Evolutionary conservation across 2,888 invertebrate genomes (phyloP).

Genomic region (Ephialtes manifestator): DNA sequence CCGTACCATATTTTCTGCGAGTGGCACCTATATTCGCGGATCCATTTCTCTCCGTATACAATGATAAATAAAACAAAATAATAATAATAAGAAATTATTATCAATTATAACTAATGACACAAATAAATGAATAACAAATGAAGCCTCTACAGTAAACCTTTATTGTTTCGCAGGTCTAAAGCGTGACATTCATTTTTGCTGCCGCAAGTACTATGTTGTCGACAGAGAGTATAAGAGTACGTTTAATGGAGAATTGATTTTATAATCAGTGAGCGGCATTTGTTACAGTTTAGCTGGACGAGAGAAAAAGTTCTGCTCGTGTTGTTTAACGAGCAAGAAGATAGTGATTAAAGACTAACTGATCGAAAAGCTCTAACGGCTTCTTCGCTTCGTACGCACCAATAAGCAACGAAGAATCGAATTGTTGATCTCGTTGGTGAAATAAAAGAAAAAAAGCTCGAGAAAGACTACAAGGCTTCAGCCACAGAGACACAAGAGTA

Average conservation of each 20-base stretch:
- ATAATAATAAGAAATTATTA: background rate
- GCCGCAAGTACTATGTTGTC: background rate
- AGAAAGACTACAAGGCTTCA: background rate
- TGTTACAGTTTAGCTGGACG: background rate
- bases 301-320: slow-evolving; percentile 32
- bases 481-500: background rate
- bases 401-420: slow-evolving; percentile 5
- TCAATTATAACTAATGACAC: background rate
- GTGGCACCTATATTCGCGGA: no score
- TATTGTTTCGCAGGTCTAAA: background rate
- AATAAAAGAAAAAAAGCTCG: slow-evolving; percentile 32
- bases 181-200: background rate
- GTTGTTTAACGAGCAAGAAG: slow-evolving; percentile 25
- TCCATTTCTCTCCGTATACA: no score
- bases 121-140: background rate
- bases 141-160: background rate
- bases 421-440: slow-evolving; percentile 7
- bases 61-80: background rate
- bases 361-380: slow-evolving; percentile 19
- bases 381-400: slow-evolving; percentile 6
- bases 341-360: slow-evolving; percentile 32
- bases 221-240: background rate
- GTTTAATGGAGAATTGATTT: slow-evolving; percentile 24
- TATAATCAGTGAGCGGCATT: slow-evolving; percentile 18
- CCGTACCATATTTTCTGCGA: no score